phyloP scores from a whole-genome alignment of 2,888 invertebrate genomes.

The Macrostomum cliftonense region DNA sequence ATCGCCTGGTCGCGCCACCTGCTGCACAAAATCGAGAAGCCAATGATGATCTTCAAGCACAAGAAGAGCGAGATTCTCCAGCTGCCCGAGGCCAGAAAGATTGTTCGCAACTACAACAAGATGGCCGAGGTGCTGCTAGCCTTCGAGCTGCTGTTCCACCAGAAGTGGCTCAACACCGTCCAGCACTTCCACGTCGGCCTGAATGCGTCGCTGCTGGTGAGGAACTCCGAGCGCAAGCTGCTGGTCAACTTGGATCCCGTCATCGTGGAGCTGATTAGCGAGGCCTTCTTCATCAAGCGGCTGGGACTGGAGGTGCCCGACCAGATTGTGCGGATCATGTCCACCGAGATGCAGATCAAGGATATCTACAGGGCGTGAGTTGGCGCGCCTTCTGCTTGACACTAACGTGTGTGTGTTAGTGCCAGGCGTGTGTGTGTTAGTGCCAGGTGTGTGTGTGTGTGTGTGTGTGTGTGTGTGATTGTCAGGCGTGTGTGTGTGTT shows the following conservation, averaged over 20 bases:
- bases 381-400: no score
- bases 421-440: no score
- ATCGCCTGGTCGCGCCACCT: slow-evolving; percentile 59
- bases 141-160: slow-evolving; percentile 36
- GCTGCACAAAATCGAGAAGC: slow-evolving; percentile 58
- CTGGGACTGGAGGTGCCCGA: slow-evolving; percentile 35
- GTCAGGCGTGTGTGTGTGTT: no score
- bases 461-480: no score
- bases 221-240: slow-evolving; percentile 34
- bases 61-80: slow-evolving; percentile 32
- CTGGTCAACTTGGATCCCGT: slow-evolving; percentile 37
- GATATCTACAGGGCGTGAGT: slow-evolving; percentile 23
- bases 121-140: slow-evolving; percentile 37
- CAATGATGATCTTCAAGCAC: slow-evolving; percentile 46
- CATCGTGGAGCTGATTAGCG: slow-evolving; percentile 35
- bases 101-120: slow-evolving; percentile 36
- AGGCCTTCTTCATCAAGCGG: slow-evolving; percentile 33
- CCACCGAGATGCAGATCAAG: slow-evolving; percentile 29
- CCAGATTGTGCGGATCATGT: slow-evolving; percentile 25
- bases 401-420: no score
- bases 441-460: no score
- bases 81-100: slow-evolving; percentile 33
- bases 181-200: slow-evolving; percentile 31
- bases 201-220: slow-evolving; percentile 42
- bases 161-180: slow-evolving; percentile 34